A percentile compares a stretch with the other conserved stretches of the same genome.
Conservation (phyloP, 2,888 invertebrate genomes). For the Mantis religiosa region DNA sequence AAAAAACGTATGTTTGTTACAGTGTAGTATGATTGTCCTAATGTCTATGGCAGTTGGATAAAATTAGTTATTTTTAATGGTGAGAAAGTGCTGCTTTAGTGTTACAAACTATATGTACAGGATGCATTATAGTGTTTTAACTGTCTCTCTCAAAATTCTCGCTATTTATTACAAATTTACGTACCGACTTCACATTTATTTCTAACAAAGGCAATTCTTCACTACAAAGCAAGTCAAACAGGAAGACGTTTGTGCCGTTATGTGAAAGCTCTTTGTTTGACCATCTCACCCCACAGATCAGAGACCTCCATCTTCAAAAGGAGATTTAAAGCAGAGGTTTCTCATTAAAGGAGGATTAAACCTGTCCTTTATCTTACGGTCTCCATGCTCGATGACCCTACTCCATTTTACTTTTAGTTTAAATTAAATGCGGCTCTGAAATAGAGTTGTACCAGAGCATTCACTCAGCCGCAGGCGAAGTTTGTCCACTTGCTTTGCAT, state of each 20-base stretch:
- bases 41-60: too few species aligned
- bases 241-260: neutral
- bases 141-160: too few species aligned
- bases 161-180: too few species aligned
- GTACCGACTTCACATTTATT: too few species aligned
- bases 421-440: constrained; percentile 4
- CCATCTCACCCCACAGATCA: neutral
- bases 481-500: neutral
- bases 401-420: neutral
- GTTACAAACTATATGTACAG: too few species aligned
- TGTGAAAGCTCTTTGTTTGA: neutral
- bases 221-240: neutral
- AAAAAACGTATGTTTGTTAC: too few species aligned
- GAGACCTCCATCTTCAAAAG: neutral
- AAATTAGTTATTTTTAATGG: too few species aligned
- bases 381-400: neutral
- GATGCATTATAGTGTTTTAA: too few species aligned
- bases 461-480: neutral
- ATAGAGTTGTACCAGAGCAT: constrained; percentile 1
- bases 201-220: too few species aligned
- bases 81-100: too few species aligned
- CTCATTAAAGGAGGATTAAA: neutral
- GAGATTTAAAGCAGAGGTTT: neutral
- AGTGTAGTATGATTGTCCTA: too few species aligned
- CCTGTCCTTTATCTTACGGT: neutral